phyloP scores from a whole-genome alignment of 2,797 vertebrate species.

The Chloroceryle amazona region DNA sequence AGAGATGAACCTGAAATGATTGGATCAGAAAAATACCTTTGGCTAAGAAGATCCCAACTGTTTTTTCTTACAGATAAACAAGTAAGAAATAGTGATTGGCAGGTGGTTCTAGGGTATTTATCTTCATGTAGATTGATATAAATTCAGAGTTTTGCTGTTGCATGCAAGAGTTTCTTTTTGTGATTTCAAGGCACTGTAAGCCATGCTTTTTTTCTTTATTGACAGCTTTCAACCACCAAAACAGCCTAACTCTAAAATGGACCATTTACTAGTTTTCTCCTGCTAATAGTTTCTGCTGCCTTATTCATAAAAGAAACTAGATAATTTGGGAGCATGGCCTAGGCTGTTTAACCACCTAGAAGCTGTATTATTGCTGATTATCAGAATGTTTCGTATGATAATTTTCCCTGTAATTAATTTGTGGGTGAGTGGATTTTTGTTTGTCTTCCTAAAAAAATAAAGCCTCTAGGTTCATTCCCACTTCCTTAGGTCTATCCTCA shows the following conservation, averaged over 20 bases:
- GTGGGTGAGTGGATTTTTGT: background rate
- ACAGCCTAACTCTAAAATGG: background rate
- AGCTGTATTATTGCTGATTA: background rate
- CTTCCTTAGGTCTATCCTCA: background rate
- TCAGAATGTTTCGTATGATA: background rate
- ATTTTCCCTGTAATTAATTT: background rate
- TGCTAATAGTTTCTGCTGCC: background rate
- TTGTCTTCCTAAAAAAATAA: background rate
- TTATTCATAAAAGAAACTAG: background rate
- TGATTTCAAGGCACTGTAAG: background rate
- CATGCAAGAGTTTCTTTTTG: background rate
- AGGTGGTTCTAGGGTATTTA: background rate
- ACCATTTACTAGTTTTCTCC: background rate
- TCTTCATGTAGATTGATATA: background rate
- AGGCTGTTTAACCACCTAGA: background rate
- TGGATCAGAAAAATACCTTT: slow-evolving; percentile 87
- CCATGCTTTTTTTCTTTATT: background rate
- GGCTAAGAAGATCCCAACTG: slow-evolving; percentile 92
- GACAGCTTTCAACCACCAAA: background rate
- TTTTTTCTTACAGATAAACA: slow-evolving; percentile 89
- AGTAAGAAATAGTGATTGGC: slow-evolving; percentile 62
- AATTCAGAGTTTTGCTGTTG: background rate
- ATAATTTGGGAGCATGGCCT: background rate
- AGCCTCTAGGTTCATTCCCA: background rate
- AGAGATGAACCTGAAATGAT: slow-evolving; percentile 86